Base-by-base conservation (phyloP, 2,113 vertebrate species). In the Polyodon spathula region DNA sequence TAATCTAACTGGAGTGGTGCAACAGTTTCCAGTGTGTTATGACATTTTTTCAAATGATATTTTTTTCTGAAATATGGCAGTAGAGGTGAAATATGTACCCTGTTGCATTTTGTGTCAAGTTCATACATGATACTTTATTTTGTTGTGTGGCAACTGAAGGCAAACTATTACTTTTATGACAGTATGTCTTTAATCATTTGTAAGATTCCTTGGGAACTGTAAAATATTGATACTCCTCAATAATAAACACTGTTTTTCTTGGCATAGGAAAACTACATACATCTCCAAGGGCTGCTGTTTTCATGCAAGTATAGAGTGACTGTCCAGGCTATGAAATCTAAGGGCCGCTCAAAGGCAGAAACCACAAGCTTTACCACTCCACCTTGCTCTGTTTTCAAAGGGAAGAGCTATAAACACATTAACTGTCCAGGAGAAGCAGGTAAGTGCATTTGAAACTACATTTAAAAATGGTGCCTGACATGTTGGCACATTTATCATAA, bases 251-350 rank as follows among this genome's bases (percentile, higher is more conserved):
- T 78, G 68, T 71, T 63, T 84, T 77, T 83, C 66, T 78, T 63
- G 15, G 51, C 77, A 62, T 69, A 97, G 93, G 94, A 95, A 77
- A 95, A 92, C 74, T 87, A 90, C 74, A 86, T 98, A 70, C 88
- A 95, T 77, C 89, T 98, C 58, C 86, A 85, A 7, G 84, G 88
- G 50, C 75, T 98, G 69, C 82, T 88, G 14, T 98, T 98, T 81
- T 92, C 94, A 70, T 98, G 95, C 84, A 95, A 91, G 78, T 98
- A 98, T 70, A 92, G 93, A 85, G 89, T 97, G 73, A 96, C 86
- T 0, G 86, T 97, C 67, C 90, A 94, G 63, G 86, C 89, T 42
- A 67, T 87, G 27, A 78, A 74, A 76, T 84, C 88, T 11, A 89
- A 87, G 75, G 84, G 88, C 56, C 90, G 70, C 67, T 78, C 85